phyloP scores from a whole-genome alignment of 2,888 invertebrate genomes.

The Bombylius discolor region DNA sequence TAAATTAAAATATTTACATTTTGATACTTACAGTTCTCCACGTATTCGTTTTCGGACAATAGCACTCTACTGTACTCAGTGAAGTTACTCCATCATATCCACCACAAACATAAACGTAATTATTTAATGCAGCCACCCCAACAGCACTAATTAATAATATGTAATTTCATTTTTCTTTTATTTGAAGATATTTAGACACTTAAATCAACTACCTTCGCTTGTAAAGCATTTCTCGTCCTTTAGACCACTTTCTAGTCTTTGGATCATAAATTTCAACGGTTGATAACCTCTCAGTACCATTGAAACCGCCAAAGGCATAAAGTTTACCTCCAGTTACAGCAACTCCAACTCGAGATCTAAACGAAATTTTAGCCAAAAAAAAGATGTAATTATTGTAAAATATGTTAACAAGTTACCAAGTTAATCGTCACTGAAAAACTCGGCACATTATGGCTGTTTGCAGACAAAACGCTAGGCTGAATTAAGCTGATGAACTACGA shows the following conservation, averaged over 20 bases:
- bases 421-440: neutral
- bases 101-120: slow-evolving; percentile 69
- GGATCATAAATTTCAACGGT: slow-evolving; percentile 80
- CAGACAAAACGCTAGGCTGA: no score
- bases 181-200: neutral
- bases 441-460: no score
- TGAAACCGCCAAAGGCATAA: slow-evolving; percentile 74
- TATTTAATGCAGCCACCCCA: slow-evolving; percentile 66
- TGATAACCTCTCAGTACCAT: slow-evolving; percentile 66
- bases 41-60: slow-evolving; percentile 55
- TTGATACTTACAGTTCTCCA: slow-evolving; percentile 52
- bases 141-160: slow-evolving; percentile 47
- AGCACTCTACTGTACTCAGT: slow-evolving; percentile 66
- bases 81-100: slow-evolving; percentile 78
- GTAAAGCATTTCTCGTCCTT: slow-evolving; percentile 66
- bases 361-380: neutral
- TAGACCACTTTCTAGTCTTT: slow-evolving; percentile 55
- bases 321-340: slow-evolving; percentile 66
- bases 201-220: slow-evolving; percentile 49
- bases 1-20: neutral
- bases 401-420: neutral
- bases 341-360: slow-evolving; percentile 66
- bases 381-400: neutral
- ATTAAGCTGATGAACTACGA: no score
- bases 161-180: neutral